Evolutionary conservation across 2,888 invertebrate genomes (phyloP).

Genomic region (Lasioglossum vierecki): DNA sequence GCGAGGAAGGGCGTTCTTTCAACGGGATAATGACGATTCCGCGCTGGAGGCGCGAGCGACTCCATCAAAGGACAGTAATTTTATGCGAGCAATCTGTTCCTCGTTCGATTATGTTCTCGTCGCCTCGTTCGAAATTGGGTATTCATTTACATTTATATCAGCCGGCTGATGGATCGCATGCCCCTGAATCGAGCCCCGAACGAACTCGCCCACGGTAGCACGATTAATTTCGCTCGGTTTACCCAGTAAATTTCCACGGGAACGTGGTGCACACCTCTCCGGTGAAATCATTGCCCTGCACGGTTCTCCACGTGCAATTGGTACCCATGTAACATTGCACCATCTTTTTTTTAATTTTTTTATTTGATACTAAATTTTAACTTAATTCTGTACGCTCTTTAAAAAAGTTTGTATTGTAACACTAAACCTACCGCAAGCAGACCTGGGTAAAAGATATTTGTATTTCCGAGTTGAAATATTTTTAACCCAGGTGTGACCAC

Average conservation of each 20-base stretch:
- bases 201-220: not conserved
- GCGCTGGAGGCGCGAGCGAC: not conserved
- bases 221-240: not conserved
- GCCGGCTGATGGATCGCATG: not conserved
- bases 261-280: not conserved
- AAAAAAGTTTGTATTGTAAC: too few species aligned
- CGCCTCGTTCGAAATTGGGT: conserved; percentile 13
- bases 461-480: too few species aligned
- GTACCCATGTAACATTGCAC: too few species aligned
- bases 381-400: too few species aligned
- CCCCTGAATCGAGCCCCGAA: conserved; percentile 5
- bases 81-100: conserved; percentile 35
- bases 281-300: not conserved
- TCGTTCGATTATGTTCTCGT: conserved; percentile 26
- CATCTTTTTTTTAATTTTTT: too few species aligned
- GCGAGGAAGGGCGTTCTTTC: not conserved
- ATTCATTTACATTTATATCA: conserved; percentile 54
- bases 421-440: too few species aligned
- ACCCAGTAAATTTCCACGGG: not conserved
- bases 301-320: not conserved
- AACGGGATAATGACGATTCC: conserved; percentile 5
- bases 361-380: too few species aligned
- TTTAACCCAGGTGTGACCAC: too few species aligned
- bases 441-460: too few species aligned
- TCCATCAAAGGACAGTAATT: conserved; percentile 16